Evolutionary conservation across 2,113 vertebrate species (phyloP), one percentile per base, ranked within the genome.

Genomic region (Globicephala melas): DNA sequence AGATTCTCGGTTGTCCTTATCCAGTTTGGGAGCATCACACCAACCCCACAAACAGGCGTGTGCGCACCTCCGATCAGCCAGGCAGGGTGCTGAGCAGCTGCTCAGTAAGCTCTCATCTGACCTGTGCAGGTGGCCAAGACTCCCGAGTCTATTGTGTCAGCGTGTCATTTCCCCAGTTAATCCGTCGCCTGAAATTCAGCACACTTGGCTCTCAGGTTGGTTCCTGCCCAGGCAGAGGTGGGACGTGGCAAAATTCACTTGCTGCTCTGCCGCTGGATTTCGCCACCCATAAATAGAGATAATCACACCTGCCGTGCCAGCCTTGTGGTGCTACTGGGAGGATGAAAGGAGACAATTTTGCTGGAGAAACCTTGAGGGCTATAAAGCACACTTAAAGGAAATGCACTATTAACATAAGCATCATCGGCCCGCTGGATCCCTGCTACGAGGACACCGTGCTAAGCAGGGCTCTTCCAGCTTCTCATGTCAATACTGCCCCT

Each of bases 361-460:
- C 3, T 11, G 68, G 50, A 50, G 74, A 36, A 28, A 33, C 0
- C 55, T 1, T 15, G 26, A 47, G 31, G 55, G 55, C 21, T 50
- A 12, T 1, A 6, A 76, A 82, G 36, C n/a, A 91, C 28, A 17
- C 41, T 55, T 38, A 28, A 23, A 36, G 31, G 74, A 28, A 36
- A 71, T 5, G 15, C 17, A 8, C 3, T 1, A 28, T 60, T 23
- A 41, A 41, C 41, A 6, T 15, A 50, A 25, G 38, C 0, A 21
- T 14, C 65, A 14, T 2, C 17, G 26, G 21, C 77, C 33, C 8
- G 3, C 18, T 85, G 10, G 31, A 10, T 18, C 7, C 74, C 36
- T 28, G 9, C 63, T 28, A 28, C 7, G 67, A 23, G 3, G 17
- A 15, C 31, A 3, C 1, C 0, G 0, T 6, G 2, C n/a, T 71